Percentiles rank a stretch among this genome's conserved stretches.
phyloP scores from a whole-genome alignment of 2,888 invertebrate genomes.

The Phaedon cochleariae region DNA sequence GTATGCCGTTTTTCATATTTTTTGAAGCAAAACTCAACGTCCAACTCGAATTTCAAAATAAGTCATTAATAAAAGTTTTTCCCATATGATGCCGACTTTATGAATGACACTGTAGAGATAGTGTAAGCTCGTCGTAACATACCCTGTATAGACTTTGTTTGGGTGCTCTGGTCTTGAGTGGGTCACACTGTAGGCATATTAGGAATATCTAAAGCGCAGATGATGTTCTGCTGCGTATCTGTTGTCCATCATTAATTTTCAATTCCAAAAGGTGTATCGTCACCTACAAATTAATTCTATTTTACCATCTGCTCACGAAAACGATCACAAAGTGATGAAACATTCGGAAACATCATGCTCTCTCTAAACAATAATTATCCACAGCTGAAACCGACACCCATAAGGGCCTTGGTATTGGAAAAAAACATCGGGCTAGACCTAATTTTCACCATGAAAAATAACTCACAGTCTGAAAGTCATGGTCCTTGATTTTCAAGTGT shows the following conservation, averaged over 20 bases:
- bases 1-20: too few relatives aligned
- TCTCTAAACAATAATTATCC: slow-evolving; percentile 12
- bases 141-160: too few relatives aligned
- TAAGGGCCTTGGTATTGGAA: slow-evolving; percentile 1
- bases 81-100: too few relatives aligned
- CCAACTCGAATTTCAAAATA: too few relatives aligned
- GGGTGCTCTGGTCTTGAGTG: too few relatives aligned
- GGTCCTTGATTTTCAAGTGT: background rate
- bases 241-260: background rate
- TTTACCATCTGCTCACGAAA: slow-evolving; percentile 20
- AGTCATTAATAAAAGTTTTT: too few relatives aligned
- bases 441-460: background rate
- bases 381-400: slow-evolving; percentile 24
- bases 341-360: slow-evolving; percentile 7
- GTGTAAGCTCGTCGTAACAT: too few relatives aligned
- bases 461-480: background rate
- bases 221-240: background rate
- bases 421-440: slow-evolving; percentile 11
- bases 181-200: too few relatives aligned
- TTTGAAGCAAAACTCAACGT: too few relatives aligned
- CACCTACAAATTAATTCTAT: background rate
- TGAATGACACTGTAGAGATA: too few relatives aligned
- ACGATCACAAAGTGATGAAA: slow-evolving; percentile 23
- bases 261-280: background rate
- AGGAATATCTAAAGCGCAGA: background rate